Evolutionary conservation across 2,888 invertebrate species (phyloP).

Genomic region (Hirtodrosophila cameraria): DNA sequence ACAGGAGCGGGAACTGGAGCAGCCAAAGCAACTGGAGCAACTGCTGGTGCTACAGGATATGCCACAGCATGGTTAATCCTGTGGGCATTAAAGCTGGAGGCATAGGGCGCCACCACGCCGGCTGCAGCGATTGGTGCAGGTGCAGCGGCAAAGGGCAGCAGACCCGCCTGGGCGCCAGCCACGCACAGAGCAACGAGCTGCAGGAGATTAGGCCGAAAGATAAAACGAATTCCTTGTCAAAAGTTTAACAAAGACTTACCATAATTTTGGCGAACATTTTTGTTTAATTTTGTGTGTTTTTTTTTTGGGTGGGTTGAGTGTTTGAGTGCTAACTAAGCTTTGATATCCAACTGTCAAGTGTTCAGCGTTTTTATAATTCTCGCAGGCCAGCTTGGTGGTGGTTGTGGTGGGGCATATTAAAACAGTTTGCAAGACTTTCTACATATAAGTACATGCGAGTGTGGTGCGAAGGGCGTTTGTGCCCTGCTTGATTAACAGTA

Average conservation of each 20-base stretch:
- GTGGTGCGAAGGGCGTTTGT: constrained; percentile 57
- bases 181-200: constrained; percentile 77
- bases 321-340: constrained; percentile 58
- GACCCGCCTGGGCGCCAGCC: constrained; percentile 82
- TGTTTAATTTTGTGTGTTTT: constrained; percentile 15
- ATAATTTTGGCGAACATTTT: constrained; percentile 80
- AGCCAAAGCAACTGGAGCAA: constrained; percentile 43
- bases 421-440: constrained; percentile 66
- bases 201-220: neutral
- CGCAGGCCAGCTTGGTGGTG: neutral
- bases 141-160: constrained; percentile 84
- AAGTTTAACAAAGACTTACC: constrained; percentile 65
- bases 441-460: too few species aligned
- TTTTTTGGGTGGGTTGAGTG: constrained; percentile 31
- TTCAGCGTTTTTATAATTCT: constrained; percentile 75
- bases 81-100: constrained; percentile 90
- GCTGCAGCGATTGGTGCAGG: constrained; percentile 78
- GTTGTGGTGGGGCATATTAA: constrained; percentile 59
- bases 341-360: constrained; percentile 51
- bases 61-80: constrained; percentile 90
- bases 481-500: constrained; percentile 11
- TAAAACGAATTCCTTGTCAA: neutral
- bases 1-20: constrained; percentile 49
- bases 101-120: constrained; percentile 88
- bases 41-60: constrained; percentile 85